phyloP scores from a whole-genome alignment of 2,797 vertebrate genomes.

The Allobates femoralis region DNA sequence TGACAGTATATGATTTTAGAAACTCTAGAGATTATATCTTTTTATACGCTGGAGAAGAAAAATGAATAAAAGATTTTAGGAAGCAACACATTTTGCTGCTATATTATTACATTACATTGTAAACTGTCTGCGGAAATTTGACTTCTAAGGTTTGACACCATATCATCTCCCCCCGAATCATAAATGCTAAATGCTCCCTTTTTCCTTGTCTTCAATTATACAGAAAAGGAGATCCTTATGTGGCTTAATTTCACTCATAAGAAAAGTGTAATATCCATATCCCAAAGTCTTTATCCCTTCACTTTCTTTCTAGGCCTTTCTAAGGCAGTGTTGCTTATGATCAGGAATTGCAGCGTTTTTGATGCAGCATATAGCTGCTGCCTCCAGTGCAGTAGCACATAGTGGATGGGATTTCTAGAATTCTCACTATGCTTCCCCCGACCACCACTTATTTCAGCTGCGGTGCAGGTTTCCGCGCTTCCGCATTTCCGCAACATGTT shows the following conservation, averaged over 20 bases:
- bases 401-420: too few species aligned
- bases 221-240: not conserved
- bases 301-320: not conserved
- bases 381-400: too few species aligned
- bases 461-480: too few species aligned
- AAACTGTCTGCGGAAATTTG: not conserved
- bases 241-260: not conserved
- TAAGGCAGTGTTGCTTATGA: too few species aligned
- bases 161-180: not conserved
- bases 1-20: conserved; percentile 30
- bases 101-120: not conserved
- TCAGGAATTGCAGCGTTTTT: too few species aligned
- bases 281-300: not conserved
- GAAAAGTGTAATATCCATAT: not conserved
- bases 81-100: not conserved
- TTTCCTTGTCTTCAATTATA: not conserved
- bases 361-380: too few species aligned
- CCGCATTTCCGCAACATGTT: too few species aligned
- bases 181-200: not conserved
- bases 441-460: too few species aligned
- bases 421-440: too few species aligned
- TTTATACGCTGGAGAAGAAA: not conserved
- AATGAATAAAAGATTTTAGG: conserved; percentile 3
- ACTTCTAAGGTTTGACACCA: not conserved
- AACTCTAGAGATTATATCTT: conserved; percentile 13